Percentiles rank a stretch among this genome's conserved stretches.
phyloP scores from a whole-genome alignment of 1,140 invertebrate genomes.

The Drosophila lacertosa region DNA sequence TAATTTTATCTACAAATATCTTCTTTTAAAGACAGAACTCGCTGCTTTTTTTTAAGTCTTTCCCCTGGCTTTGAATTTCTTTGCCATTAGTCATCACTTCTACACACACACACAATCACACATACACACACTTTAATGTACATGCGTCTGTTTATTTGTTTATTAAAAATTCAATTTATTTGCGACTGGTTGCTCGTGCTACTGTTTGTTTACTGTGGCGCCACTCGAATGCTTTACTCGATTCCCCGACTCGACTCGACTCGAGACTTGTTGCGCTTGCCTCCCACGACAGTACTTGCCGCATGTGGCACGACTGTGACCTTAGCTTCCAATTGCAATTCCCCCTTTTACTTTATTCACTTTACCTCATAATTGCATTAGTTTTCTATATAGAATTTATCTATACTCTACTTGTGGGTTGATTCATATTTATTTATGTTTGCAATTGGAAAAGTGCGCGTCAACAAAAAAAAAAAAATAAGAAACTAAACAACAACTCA shows the following conservation, averaged over 20 bases:
- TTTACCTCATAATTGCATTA: constrained; percentile 24
- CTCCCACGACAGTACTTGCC: constrained; percentile 15
- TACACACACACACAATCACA: neutral
- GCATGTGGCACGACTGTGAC: constrained; percentile 27
- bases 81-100: constrained; percentile 21
- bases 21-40: constrained; percentile 17
- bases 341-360: constrained; percentile 22
- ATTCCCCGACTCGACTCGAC: too few species aligned
- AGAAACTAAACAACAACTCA: constrained; percentile 18
- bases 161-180: constrained; percentile 17
- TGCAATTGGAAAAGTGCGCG: constrained; percentile 60
- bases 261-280: neutral
- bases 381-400: neutral
- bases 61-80: constrained; percentile 6
- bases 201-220: constrained; percentile 45
- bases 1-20: neutral
- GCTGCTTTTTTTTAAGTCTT: constrained; percentile 20
- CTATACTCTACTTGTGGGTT: neutral
- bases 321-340: constrained; percentile 19
- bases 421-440: constrained; percentile 4
- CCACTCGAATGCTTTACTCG: constrained; percentile 12
- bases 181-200: constrained; percentile 24
- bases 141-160: constrained; percentile 24
- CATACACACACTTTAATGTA: neutral
- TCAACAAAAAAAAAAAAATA: too few species aligned